Conservation (phyloP, 2,888 invertebrate species). For the Carabus problematicus region DNA sequence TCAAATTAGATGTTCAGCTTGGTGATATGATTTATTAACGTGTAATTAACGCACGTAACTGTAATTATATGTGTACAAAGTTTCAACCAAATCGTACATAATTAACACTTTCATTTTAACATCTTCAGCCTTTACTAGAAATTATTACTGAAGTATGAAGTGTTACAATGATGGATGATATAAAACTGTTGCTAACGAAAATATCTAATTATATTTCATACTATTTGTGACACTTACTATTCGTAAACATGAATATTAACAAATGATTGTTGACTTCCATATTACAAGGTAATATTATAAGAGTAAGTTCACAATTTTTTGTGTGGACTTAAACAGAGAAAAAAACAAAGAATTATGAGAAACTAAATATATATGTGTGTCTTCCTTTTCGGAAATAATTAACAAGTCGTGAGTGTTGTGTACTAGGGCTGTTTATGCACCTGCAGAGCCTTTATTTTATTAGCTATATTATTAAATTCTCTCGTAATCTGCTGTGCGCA, state of each 20-base stretch:
- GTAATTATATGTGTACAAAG: no score
- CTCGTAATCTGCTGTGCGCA: conserved; percentile 42
- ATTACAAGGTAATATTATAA: background rate
- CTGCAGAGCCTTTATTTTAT: conserved; percentile 44
- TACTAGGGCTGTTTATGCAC: background rate
- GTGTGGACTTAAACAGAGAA: background rate
- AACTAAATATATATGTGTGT: background rate
- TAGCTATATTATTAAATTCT: conserved; percentile 45
- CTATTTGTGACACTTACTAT: background rate
- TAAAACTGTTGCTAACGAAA: no score
- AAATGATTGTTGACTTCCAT: conserved; percentile 1
- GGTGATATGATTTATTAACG: conserved; percentile 17
- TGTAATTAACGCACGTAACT: no score
- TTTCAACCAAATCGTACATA: background rate
- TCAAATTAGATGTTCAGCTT: conserved; percentile 24
- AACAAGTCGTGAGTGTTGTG: background rate
- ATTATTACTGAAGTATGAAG: background rate
- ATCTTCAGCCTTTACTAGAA: background rate
- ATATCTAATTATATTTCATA: background rate
- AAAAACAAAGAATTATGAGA: background rate
- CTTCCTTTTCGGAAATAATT: background rate
- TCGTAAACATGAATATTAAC: background rate
- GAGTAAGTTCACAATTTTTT: no score
- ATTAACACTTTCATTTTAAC: background rate
- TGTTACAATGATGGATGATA: background rate